phyloP scores from a whole-genome alignment of 2,888 invertebrate genomes.

The Chydorus sphaericus region DNA sequence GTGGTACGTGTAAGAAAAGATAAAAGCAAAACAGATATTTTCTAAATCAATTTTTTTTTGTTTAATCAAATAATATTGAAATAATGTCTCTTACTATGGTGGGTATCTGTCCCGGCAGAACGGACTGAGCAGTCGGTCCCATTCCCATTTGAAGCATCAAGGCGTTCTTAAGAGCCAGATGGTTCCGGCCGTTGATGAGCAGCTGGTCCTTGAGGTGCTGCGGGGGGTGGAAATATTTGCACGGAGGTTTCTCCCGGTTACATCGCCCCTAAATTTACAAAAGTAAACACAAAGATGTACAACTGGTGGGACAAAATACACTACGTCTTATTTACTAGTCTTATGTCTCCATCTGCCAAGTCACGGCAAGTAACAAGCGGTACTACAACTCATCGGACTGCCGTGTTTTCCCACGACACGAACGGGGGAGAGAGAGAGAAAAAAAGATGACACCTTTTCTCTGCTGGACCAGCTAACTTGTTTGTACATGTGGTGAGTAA shows the following conservation, averaged over 20 bases:
- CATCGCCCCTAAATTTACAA: conserved; percentile 76
- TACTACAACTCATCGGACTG: too few species aligned
- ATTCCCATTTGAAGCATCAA: conserved; percentile 93
- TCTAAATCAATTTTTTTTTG: too few species aligned
- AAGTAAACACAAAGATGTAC: neutral
- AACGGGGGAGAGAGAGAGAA: too few species aligned
- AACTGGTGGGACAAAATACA: neutral
- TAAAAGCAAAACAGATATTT: too few species aligned
- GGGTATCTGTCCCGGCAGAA: conserved; percentile 85
- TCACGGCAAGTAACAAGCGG: neutral
- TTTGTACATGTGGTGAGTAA: too few species aligned
- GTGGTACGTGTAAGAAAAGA: too few species aligned
- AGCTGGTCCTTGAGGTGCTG: conserved; percentile 99
- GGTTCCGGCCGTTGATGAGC: conserved; percentile 98
- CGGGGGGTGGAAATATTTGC: conserved; percentile 99
- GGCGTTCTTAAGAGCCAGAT: conserved; percentile 96
- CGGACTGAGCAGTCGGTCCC: conserved; percentile 65
- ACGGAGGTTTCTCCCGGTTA: conserved; percentile 98
- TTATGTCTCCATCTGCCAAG: too few species aligned
- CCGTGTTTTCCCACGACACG: too few species aligned
- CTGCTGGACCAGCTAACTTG: too few species aligned
- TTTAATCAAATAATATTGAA: neutral
- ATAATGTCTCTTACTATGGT: conserved; percentile 54
- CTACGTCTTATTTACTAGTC: neutral
- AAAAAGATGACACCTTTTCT: too few species aligned